Evolutionary conservation across 2,888 invertebrate genomes (phyloP), one percentile per base, ranked within the genome.

Genomic region (Cheilosia soror): DNA sequence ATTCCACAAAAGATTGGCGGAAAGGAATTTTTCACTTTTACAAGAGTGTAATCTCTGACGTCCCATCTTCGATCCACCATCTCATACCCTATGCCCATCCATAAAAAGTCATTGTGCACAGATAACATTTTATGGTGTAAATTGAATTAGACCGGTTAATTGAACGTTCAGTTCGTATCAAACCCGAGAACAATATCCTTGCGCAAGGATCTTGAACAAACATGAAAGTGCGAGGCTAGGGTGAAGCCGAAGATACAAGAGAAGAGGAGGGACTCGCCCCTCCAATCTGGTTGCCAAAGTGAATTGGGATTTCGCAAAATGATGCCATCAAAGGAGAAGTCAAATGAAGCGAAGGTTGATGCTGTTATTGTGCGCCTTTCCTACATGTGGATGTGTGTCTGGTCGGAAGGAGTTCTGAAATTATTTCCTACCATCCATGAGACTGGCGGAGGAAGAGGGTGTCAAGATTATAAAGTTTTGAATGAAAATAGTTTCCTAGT

Each of bases 141-240:
- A 83, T 78, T 68, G 72, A 83, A 77, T 83, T 78, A 78, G 57
- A 68, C 55, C 57, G 77, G 78, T 73, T 83, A 83, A 83, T 83
- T 83, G 78, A 83, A 83, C 82, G 66, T 78, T 83, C 68, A 72
- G 57, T 68, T 72, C 62, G 62, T 72, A 72, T 72, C 77, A 73
- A 78, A 78, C 68, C 62, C 72, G 63, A 68, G 40, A 15, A 83
- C 62, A 78, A 72, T 83, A 77, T 83, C 53, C 78, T 68, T 77
- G 11, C 47, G 37, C 33, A 27, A 57, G 55, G 13, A 27, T 42
- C 44, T 15, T 29, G 15, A 27, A 11, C 29, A 13, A 29, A 20
- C 20, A 58, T 11, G 47, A 49, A 57, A 20, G 13, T 33, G 51
- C 27, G 37, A 29, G 9, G 63, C n/a, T 25, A 37, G 25, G 13